phyloP scores from a whole-genome alignment of 2,797 vertebrate species.

The Typhlichthys subterraneus region DNA sequence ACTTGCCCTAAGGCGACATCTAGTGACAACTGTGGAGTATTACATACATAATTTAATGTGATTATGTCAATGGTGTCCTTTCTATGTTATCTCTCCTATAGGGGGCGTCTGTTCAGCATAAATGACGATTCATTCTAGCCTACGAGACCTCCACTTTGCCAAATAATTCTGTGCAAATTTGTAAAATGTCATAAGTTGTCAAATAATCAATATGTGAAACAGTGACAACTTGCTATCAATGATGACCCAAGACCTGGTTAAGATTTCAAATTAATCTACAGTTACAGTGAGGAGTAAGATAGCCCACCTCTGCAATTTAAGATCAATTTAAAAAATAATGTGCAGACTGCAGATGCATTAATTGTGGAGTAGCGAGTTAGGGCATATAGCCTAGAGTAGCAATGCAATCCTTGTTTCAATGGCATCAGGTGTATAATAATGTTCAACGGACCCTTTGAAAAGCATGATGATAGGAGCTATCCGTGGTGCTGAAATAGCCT shows the following conservation, averaged over 20 bases:
- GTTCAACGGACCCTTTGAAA: neutral
- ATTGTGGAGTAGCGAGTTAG: no score
- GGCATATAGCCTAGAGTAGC: neutral
- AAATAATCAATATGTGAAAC: neutral
- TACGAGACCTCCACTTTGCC: neutral
- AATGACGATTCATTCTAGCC: neutral
- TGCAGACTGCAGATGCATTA: neutral
- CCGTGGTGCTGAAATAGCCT: slow-evolving; percentile 33
- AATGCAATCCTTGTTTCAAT: slow-evolving; percentile 1
- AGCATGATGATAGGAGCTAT: slow-evolving; percentile 8
- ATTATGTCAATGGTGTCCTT: neutral
- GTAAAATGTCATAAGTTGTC: neutral
- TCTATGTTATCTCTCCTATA: no score
- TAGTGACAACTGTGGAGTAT: slow-evolving; percentile 31
- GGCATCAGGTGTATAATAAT: neutral
- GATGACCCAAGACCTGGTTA: neutral
- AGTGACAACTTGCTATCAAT: neutral
- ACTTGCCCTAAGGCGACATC: slow-evolving; percentile 31
- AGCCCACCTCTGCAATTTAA: neutral
- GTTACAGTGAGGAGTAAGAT: neutral
- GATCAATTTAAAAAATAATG: neutral
- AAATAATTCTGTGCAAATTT: neutral
- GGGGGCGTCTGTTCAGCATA: no score
- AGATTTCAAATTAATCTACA: neutral
- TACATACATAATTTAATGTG: slow-evolving; percentile 3